These are phyloP conservation scores for Saguinus imperator DNA, from an alignment of 2,113 vertebrate species.

Conservation along the genomic window DNA sequence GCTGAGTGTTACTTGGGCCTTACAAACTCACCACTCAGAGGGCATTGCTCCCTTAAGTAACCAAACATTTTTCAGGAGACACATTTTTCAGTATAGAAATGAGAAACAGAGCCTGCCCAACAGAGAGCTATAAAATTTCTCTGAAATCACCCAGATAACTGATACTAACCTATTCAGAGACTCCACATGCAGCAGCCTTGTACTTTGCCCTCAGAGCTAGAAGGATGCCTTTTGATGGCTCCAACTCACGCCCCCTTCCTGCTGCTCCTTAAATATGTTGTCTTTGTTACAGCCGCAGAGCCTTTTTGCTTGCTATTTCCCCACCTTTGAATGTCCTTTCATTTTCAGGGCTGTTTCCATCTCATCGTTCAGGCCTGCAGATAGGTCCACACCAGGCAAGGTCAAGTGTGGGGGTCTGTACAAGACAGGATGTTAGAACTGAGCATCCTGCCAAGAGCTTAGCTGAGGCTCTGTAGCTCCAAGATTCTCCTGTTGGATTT, in stretches of 20 bases:
- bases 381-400: background rate
- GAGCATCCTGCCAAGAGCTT: background rate
- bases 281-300: background rate
- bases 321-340: background rate
- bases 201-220: background rate
- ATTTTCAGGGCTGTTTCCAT: background rate
- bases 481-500: background rate
- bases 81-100: background rate
- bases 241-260: too few relatives aligned
- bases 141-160: background rate
- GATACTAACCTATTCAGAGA: background rate
- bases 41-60: background rate
- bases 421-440: background rate
- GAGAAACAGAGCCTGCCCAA: background rate
- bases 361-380: background rate
- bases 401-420: background rate
- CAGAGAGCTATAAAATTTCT: background rate
- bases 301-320: background rate
- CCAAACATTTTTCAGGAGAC: background rate
- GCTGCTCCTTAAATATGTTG: background rate
- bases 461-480: background rate
- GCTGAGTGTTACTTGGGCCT: background rate
- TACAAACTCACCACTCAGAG: background rate
- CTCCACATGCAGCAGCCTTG: background rate
- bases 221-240: background rate